Evolutionary conservation across 2,113 vertebrate genomes (phyloP), one percentile per base, ranked within the genome.

Genomic region (Charadrius vociferus): DNA sequence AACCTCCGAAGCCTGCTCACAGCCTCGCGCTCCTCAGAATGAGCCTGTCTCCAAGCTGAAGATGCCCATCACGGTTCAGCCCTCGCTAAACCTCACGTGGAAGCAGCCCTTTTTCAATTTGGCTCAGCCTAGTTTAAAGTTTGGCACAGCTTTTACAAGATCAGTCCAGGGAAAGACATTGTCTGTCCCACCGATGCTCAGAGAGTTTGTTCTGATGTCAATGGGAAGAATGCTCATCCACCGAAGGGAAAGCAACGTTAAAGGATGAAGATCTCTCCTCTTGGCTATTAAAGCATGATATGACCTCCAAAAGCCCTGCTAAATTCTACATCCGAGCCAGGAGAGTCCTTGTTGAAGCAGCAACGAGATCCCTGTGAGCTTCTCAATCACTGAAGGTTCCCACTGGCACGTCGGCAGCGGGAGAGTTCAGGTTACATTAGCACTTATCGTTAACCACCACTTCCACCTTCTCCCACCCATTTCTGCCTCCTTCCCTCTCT

Each of bases 401-500:
- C 56, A 45, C 32, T 4, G 7, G 72, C 55, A 41, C 0, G 0
- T 0, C 14, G 47, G 70, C 73, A 86, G 77, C 0, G 0, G 66
- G 26, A 65, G 9, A 86, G 34, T 20, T 43, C 30, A 56, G 45
- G 58, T 86, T 32, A 59, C 7, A 0, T n/a, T 10, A 47, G 56
- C 26, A 56, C 24, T 66, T 55, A 50, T 3, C 19, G 0, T 49
- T 37, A 81, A 66, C 61, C 84, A 78, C 73, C 47, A 37, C 10
- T 18, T 71, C 37, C 47, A 47, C 74, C 68, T 93, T 67, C 50
- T 93, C 59, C 24, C 16, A 20, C 30, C 27, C 59, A 39, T 49
- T 93, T 81, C 84, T 94, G 72, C 45, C 75, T 87, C 90, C 59
- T 68, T 78, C 59, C 50, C 78, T 74, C 75, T 61, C 85, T 47